Base-by-base conservation (phyloP, 2,113 vertebrate species). In the Pedionomus torquatus region DNA sequence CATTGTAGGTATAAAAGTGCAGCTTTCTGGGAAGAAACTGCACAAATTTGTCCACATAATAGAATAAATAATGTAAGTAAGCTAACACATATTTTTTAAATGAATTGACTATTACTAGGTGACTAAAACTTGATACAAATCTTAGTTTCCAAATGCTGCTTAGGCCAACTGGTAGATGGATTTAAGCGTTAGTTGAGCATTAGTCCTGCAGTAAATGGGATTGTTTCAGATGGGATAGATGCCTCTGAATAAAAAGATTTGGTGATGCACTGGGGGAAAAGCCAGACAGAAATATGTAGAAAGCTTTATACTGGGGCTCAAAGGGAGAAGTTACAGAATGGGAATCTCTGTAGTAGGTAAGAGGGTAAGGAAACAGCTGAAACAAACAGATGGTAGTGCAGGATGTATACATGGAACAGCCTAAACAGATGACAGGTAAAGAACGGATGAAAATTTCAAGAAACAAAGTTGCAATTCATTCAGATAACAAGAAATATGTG, bases 91-190 rank as follows among this genome's bases (percentile, higher is more conserved):
- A 19, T 49, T 82, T 80, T 61, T 30, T 0, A 6, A 75, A 91
- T 49, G 0, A 55, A 43, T 37, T 37, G 58, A 5, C 2, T 75
- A 5, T 46, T 70, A n/a, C 11, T 35, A 48, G 66, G 6, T 75
- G 8, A 43, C 31, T 58, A 46, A 88, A 68, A 64, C 24, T n/a
- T 65, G 8, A 48, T 41, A 33, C 25, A 68, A 60, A 13, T 52
- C 31, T 77, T 41, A 33, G 23, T 63, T 82, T 52, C 41, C 58
- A 52, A 54, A 54, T 41, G 23, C 17, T 39, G 6, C 44, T 65
- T 51, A 33, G 20, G 9, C 17, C 11, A 48, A 5, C 13, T 25
- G 2, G 0, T 33, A 60, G 25, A 28, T 0, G 0, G 4, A 2
- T 71, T 41, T 64, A 80, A 80, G 48, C 24, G 16, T 52, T 51